A percentile compares a stretch with the other conserved stretches of the same genome.
Evolutionary conservation across 2,113 vertebrate species (phyloP).

Genomic region (Climacteris rufus): DNA sequence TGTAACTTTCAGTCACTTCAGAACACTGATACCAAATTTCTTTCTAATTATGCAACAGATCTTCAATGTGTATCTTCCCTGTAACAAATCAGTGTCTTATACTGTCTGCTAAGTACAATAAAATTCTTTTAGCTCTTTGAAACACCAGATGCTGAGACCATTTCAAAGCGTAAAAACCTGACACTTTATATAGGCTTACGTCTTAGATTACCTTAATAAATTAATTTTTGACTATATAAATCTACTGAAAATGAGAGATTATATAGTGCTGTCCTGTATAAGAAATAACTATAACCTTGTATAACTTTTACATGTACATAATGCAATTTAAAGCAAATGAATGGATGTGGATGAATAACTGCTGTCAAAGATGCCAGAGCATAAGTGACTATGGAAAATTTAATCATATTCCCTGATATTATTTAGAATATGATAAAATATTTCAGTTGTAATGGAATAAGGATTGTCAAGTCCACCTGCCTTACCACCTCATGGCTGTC

Average conservation of each 20-base stretch:
- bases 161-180: not conserved
- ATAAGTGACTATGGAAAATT: not conserved
- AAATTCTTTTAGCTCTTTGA: not conserved
- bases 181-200: not conserved
- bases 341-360: not conserved
- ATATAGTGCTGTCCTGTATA: not conserved
- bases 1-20: not conserved
- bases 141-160: not conserved
- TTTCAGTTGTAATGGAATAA: not conserved
- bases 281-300: not conserved
- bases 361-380: not conserved
- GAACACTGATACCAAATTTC: not conserved
- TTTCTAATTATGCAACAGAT: not conserved
- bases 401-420: not conserved
- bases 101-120: not conserved
- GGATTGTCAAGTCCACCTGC: not conserved
- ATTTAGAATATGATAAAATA: not conserved
- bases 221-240: not conserved
- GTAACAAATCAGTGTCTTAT: not conserved
- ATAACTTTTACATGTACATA: not conserved
- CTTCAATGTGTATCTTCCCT: not conserved
- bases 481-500: not conserved
- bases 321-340: not conserved
- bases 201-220: not conserved
- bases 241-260: not conserved